These are phyloP conservation scores for Periphyllus acericola DNA, from an alignment of 2,888 invertebrate genomes.

Conservation along the genomic window DNA sequence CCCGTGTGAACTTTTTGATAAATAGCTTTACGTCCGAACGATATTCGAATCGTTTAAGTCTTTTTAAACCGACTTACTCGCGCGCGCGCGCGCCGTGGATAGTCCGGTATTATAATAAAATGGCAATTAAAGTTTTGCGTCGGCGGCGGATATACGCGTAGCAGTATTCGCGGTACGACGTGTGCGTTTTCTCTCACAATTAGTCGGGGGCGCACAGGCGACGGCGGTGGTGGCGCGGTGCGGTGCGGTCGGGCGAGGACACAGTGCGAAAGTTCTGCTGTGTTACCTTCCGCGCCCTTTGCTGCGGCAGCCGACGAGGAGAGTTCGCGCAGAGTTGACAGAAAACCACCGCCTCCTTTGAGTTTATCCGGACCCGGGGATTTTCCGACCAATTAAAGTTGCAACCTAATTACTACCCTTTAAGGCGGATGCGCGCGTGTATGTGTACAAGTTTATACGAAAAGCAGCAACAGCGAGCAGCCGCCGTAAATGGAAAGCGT, in stretches of 20 bases:
- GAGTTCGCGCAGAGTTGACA: slow-evolving; percentile 56
- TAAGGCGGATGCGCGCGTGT: slow-evolving; percentile 21
- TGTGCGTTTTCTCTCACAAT: slow-evolving; percentile 60
- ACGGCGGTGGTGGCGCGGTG: background rate
- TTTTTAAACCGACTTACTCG: slow-evolving; percentile 50
- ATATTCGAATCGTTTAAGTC: slow-evolving; percentile 58
- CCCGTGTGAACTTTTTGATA: slow-evolving; percentile 55
- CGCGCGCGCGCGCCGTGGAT: background rate
- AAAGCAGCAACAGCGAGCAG: background rate
- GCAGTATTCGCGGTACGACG: slow-evolving; percentile 22
- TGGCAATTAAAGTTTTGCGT: slow-evolving; percentile 51
- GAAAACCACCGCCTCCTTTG: slow-evolving; percentile 58
- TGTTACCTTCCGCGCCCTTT: slow-evolving; percentile 16
- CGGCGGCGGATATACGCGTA: background rate
- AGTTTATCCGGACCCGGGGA: slow-evolving; percentile 53
- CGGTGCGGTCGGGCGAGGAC: slow-evolving; percentile 20
- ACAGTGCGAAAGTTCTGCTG: slow-evolving; percentile 47
- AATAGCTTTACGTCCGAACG: slow-evolving; percentile 61
- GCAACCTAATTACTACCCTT: slow-evolving; percentile 56
- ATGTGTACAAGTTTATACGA: slow-evolving; percentile 27
- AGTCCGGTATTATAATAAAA: slow-evolving; percentile 47
- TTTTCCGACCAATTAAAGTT: slow-evolving; percentile 61
- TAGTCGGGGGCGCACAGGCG: slow-evolving; percentile 14
- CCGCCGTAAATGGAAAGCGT: background rate
- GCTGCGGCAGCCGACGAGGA: background rate